Percentiles rank a stretch among this genome's conserved stretches.
Evolutionary conservation across 2,797 vertebrate genomes (phyloP).

Genomic region (Clarias pachynema): DNA sequence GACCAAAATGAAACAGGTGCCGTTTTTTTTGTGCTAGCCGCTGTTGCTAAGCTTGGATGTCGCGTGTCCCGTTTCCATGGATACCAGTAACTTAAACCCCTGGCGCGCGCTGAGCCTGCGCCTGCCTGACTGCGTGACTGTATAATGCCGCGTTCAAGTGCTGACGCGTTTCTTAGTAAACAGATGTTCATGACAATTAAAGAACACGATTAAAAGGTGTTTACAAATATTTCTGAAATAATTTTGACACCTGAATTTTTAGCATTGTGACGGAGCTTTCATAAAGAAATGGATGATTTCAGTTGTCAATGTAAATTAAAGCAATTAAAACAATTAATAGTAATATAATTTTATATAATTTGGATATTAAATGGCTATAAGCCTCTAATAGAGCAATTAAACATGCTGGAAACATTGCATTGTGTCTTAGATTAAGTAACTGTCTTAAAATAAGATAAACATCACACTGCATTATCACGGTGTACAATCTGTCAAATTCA

Average conservation of each 20-base stretch:
- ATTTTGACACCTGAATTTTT: not conserved
- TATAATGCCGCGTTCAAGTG: not conserved
- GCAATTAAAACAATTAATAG: not conserved
- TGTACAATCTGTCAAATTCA: not conserved
- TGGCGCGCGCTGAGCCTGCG: not conserved
- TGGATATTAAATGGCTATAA: not conserved
- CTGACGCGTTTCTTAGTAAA: not conserved
- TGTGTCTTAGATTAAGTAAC: not conserved
- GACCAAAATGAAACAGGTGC: not conserved
- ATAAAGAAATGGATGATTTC: not conserved
- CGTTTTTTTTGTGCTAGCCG: not conserved
- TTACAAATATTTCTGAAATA: not conserved
- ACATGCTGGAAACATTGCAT: not conserved
- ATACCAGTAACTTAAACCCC: conserved; percentile 12
- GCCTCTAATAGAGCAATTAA: not conserved
- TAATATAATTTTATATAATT: not conserved
- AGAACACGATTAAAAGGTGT: not conserved
- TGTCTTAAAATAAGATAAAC: not conserved
- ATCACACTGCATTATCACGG: not conserved
- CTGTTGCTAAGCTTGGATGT: too few species aligned
- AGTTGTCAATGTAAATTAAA: not conserved
- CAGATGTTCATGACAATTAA: not conserved
- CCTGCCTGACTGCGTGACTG: not conserved
- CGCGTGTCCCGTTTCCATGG: conserved; percentile 40
- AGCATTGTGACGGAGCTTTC: not conserved